A percentile compares a stretch with the other conserved stretches of the same genome.
Evolutionary conservation across 92 coral and sea anemone genomes (phyloP).

Genomic region (Anthopleura xanthogrammica): DNA sequence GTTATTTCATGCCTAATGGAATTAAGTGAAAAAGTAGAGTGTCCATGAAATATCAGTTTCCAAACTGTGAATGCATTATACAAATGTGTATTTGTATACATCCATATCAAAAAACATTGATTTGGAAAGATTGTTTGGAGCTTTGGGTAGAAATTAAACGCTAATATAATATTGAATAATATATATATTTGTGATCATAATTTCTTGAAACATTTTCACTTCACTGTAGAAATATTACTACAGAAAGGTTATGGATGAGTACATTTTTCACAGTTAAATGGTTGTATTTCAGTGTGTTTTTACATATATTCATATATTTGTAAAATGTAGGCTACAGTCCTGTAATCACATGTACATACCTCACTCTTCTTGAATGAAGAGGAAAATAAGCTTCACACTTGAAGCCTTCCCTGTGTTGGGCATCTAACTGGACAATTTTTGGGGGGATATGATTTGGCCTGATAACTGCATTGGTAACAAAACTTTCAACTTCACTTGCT

Average conservation of each 20-base stretch:
- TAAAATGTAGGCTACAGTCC: not conserved
- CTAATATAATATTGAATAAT: no score
- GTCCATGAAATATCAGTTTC: not conserved
- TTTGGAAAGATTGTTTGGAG: no score
- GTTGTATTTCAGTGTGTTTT: no score
- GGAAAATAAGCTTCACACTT: conserved; percentile 43
- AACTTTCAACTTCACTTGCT: conserved; percentile 17
- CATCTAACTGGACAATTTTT: conserved; percentile 45
- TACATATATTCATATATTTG: no score
- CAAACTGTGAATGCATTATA: not conserved
- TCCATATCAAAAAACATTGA: no score
- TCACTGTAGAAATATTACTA: no score
- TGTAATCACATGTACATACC: conserved; percentile 22
- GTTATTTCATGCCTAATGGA: conserved; percentile 23
- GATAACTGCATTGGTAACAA: conserved; percentile 20
- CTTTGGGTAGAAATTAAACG: no score
- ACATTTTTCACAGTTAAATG: no score
- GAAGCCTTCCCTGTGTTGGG: conserved; percentile 57
- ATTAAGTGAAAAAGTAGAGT: not conserved
- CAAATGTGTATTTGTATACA: no score
- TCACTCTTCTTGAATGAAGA: conserved; percentile 59
- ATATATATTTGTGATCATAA: no score
- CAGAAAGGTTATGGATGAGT: no score
- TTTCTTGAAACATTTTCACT: no score
- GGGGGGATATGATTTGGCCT: conserved; percentile 35